Conservation (phyloP, 1,140 invertebrate genomes). For the Ceratina calcarata region DNA sequence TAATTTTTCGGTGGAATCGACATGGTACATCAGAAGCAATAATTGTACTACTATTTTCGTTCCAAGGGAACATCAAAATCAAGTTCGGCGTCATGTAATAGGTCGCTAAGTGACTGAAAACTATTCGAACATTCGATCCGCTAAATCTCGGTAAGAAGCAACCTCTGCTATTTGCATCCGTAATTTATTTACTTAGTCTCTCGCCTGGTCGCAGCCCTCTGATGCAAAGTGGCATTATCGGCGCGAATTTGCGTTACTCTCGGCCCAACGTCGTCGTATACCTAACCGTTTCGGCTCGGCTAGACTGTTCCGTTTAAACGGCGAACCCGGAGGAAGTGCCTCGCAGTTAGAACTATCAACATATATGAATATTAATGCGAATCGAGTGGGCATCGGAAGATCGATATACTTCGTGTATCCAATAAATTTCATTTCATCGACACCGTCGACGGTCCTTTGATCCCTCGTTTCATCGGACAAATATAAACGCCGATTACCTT, state of each 20-base stretch:
- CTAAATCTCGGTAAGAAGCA: slow-evolving; percentile 76
- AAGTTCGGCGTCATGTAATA: slow-evolving; percentile 64
- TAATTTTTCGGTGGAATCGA: too few species aligned
- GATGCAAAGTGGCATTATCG: slow-evolving; percentile 74
- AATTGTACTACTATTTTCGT: too few species aligned
- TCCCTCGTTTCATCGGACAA: background rate
- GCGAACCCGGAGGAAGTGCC: slow-evolving; percentile 56
- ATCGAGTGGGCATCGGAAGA: slow-evolving; percentile 32
- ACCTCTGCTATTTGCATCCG: slow-evolving; percentile 77
- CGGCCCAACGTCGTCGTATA: slow-evolving; percentile 41
- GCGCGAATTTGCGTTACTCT: slow-evolving; percentile 63
- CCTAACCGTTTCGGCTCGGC: slow-evolving; percentile 47
- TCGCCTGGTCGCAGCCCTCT: slow-evolving; percentile 65
- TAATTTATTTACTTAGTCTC: slow-evolving; percentile 74
- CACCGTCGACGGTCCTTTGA: background rate
- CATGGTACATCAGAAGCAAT: too few species aligned
- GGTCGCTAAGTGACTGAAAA: slow-evolving; percentile 73
- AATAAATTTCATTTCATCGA: slow-evolving; percentile 23
- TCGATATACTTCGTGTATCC: slow-evolving; percentile 15
- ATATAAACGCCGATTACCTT: background rate
- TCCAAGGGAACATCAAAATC: too few species aligned
- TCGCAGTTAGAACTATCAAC: slow-evolving; percentile 61
- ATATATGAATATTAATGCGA: slow-evolving; percentile 62
- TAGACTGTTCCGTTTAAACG: slow-evolving; percentile 58
- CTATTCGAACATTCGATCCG: slow-evolving; percentile 74